A percentile compares a stretch with the other conserved stretches of the same genome.
phyloP scores from a whole-genome alignment of 2,113 vertebrate species.

The Rattus norvegicus region GRCr8 NC_086020.1:230110501-230111000 shows the following conservation, averaged over 20 bases:
- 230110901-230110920: background rate
- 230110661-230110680: background rate
- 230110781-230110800: background rate
- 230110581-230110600: background rate
- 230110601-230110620: background rate
- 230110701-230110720: rapidly evolving
- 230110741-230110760: background rate
- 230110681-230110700: no score
- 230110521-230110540: constrained; percentile 21
- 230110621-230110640: background rate
- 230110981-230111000: background rate
- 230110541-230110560: background rate
- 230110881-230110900: background rate
- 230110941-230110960: background rate
- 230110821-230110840: background rate
- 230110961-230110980: no score
- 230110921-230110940: background rate
- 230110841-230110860: background rate
- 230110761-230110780: background rate
- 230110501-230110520: background rate
- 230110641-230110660: rapidly evolving
- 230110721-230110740: rapidly evolving
- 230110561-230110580: background rate
- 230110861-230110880: background rate
- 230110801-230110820: no score